Base-by-base conservation (phyloP, 2,888 invertebrate species). In the Drosophila colorata region DNA sequence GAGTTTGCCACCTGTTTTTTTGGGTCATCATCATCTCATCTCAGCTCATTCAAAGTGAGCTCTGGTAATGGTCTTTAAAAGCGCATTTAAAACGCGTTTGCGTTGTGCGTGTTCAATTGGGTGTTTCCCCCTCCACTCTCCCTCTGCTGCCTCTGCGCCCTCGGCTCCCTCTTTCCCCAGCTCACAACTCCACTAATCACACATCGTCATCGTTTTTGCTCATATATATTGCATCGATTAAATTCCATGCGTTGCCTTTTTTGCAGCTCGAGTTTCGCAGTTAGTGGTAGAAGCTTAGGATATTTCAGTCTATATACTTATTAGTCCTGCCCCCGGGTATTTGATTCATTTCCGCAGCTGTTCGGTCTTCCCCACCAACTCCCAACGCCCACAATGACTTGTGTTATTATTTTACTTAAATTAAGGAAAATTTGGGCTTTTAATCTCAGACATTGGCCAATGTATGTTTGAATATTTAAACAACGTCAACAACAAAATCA, bases 71-170 rank as follows among this genome's bases (percentile, higher is more conserved):
- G 68, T 72, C 73, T 85, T 78, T 71, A 81, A 64, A 76, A 83
- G 88, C 70, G 82, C 86, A 85, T 87, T 87, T 83, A 79, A 82
- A 79, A 79, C 74, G 82, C 80, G 82, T 87, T 80, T 79, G 67
- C 66, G 64, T 37, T 33, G 60, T 79, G 73, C 67, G 66, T 78
- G 69, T 74, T 48, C 74, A 74, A 77, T 77, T 80, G 63, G 38
- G 20, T 23, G 37, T 64, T 57, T 31, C 23, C 7, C 57, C 14
- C 8, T 6, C 40, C 11, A 13, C 18, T 8, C 25, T 14, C 23
- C 28, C 11, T n/a, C n/a, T n/a, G n/a, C n/a, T n/a, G n/a, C n/a
- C n/a, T 33, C 43, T 46, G 14, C 23, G 11, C 14, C 43, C 25
- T 2, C 16, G 16, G 6, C 8, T 8, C 8, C 7, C 28, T 20